These are phyloP conservation scores for Crotalus helleri DNA, from an alignment of 2,113 vertebrate genomes.

Conservation along the genomic window DNA sequence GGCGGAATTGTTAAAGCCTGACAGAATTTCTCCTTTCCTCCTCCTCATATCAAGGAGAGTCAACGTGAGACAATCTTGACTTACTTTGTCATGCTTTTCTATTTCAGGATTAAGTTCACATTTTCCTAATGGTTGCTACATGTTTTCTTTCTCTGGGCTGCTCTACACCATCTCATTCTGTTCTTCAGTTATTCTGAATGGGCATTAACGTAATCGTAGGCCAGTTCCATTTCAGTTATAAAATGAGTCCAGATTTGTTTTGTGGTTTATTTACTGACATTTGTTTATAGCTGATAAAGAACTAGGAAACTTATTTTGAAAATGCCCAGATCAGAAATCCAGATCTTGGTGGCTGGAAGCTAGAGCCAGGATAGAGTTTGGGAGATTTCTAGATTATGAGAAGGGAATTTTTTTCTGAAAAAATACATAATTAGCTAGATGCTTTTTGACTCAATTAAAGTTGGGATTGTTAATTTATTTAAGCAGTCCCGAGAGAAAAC, in stretches of 20 bases:
- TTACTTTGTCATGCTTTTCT: background rate
- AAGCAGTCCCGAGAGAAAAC: background rate
- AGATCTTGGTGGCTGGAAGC: background rate
- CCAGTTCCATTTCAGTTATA: background rate
- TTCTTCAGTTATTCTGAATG: background rate
- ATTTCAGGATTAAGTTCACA: background rate
- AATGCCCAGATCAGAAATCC: background rate
- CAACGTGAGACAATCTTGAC: background rate
- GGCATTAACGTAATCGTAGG: background rate
- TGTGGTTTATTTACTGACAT: constrained; percentile 29
- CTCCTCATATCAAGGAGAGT: background rate
- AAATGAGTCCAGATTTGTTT: fast-evolving
- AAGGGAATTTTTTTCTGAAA: background rate
- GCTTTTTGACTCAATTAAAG: background rate
- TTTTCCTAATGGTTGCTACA: background rate
- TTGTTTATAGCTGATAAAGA: background rate
- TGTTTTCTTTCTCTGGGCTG: background rate
- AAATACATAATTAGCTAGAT: background rate
- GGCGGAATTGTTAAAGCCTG: background rate
- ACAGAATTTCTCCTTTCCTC: background rate
- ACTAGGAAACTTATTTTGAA: background rate
- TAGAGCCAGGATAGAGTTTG: background rate
- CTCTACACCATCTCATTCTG: background rate
- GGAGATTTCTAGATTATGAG: background rate
- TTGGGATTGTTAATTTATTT: background rate